Evolutionary conservation across 2,113 vertebrate genomes (phyloP), one percentile per base, ranked within the genome.

Genomic region (Hemiprocne comata): DNA sequence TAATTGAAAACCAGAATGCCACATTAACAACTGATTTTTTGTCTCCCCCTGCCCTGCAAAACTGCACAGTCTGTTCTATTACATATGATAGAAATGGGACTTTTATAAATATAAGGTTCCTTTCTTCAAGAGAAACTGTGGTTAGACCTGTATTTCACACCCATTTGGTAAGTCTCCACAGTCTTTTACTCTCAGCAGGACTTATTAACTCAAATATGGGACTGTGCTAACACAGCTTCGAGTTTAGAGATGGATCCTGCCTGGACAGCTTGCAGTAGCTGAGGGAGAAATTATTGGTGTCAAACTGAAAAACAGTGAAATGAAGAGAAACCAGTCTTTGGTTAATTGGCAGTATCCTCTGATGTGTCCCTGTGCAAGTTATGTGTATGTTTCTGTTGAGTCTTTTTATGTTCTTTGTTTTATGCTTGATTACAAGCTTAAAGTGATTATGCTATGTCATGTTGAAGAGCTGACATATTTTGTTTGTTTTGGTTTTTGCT

Each of bases 381-480:
- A n/a, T 60, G 72, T 86, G 7, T 34, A 10, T 66, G 9, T 62
- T 77, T 80, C 1, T 61, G 89, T 16, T 57, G n/a, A 87, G 10
- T 48, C 13, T 71, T 90, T 86, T 51, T 3, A 57, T 23, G 17
- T 69, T 83, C 3, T 18, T 67, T 36, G 3, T 88, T 95, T 93
- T 33, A 84, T 81, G 21, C 15, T 71, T 89, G 40, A 91, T 86
- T 87, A 55, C 61, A 72, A 51, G n/a, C 78, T 55, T 70, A 67
- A 82, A 90, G 42, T 85, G 72, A 87, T 58, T 90, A 24, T 81
- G 65, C 6, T 77, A 21, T 55, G 65, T 73, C 58, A n/a, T 42
- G 3, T 92, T 91, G 33, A 91, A 91, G 34, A 91, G 62, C 15
- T 86, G 62, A 89, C 23, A 44, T 82, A 44, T 82, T 93, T 95